A percentile compares a stretch with the other conserved stretches of the same genome.
Conservation (phyloP, 2,888 invertebrate species). For the Agrochola macilenta region DNA sequence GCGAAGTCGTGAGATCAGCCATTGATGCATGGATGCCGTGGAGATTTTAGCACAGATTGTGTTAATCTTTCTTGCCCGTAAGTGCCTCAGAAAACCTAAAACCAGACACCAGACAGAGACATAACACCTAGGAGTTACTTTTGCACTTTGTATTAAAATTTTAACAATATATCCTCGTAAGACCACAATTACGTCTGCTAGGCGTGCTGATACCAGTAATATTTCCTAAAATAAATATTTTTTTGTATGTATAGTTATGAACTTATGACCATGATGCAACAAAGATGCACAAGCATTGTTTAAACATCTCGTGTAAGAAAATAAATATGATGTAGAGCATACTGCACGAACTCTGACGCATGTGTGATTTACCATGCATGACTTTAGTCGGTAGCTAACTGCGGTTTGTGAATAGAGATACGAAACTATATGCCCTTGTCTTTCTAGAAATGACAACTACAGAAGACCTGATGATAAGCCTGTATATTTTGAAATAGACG, state of each 20-base stretch:
- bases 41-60: neutral
- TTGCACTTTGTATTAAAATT: neutral
- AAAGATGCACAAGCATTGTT: constrained; percentile 37
- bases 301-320: constrained; percentile 22
- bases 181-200: neutral
- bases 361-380: constrained; percentile 51
- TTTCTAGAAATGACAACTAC: neutral
- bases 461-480: neutral
- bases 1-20: neutral
- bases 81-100: neutral
- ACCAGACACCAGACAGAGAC: too few relatives aligned
- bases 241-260: constrained; percentile 20
- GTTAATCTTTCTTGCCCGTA: neutral
- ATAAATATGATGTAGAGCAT: constrained; percentile 45
- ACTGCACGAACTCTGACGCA: constrained; percentile 42
- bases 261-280: constrained; percentile 35
- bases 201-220: neutral
- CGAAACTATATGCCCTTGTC: neutral
- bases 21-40: neutral
- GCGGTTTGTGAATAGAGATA: constrained; percentile 18
- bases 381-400: constrained; percentile 33
- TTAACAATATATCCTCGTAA: neutral
- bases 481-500: neutral
- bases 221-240: neutral
- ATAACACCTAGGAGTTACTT: neutral